These are phyloP conservation scores for Bombus pyrosoma DNA, from an alignment of 1,140 invertebrate genomes.

Conservation along the genomic window DNA sequence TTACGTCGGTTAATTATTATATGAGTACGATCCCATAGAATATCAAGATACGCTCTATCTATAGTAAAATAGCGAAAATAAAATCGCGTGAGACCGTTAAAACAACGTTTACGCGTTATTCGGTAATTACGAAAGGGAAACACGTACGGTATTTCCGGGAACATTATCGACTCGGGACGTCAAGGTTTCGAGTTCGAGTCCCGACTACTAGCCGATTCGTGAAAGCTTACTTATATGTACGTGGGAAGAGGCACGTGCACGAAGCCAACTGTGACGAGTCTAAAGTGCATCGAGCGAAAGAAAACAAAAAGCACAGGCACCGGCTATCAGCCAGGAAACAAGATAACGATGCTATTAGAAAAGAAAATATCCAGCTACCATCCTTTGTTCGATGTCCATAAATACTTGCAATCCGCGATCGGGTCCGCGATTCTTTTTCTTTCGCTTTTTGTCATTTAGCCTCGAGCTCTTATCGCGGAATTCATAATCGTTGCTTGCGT, in stretches of 20 bases:
- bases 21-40: too few relatives aligned
- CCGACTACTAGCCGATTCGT: constrained; percentile 1
- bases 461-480: not conserved
- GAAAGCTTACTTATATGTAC: constrained; percentile 27
- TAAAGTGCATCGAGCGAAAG: constrained; percentile 52
- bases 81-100: not conserved
- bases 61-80: too few relatives aligned
- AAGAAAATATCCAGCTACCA: constrained; percentile 24
- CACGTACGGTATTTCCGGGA: constrained; percentile 50
- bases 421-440: not conserved
- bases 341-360: constrained; percentile 50
- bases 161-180: constrained; percentile 26
- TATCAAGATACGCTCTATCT: too few relatives aligned
- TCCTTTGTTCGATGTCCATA: not conserved
- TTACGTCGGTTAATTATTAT: too few relatives aligned
- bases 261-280: constrained; percentile 43
- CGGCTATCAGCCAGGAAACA: constrained; percentile 27
- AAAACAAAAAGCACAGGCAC: constrained; percentile 43
- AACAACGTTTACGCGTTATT: constrained; percentile 22
- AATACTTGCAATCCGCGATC: not conserved
- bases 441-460: not conserved
- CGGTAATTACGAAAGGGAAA: constrained; percentile 24
- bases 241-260: constrained; percentile 44
- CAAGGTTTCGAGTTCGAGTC: constrained; percentile 17
- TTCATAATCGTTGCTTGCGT: not conserved